Conservation (phyloP, 2,888 invertebrate species). For the Scaptomyza parva region DNA sequence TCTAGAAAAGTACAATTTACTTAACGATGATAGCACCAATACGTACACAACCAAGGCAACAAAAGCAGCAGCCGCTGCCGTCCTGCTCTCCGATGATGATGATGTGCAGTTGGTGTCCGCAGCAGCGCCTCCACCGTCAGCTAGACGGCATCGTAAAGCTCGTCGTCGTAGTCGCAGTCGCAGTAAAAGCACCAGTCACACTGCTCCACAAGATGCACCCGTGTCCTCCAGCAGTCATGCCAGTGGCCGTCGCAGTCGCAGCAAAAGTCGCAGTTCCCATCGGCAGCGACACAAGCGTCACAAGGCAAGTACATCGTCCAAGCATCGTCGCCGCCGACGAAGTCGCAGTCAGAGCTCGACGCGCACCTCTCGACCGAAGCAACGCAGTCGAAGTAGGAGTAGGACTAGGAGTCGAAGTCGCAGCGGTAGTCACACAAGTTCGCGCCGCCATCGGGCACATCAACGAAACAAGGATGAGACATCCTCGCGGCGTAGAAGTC, state of each 20-base stretch:
- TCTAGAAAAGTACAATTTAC: constrained; percentile 65
- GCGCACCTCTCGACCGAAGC: constrained; percentile 28
- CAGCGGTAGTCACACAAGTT: constrained; percentile 43
- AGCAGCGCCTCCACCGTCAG: constrained; percentile 15
- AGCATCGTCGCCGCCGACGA: constrained; percentile 37
- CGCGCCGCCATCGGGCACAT: constrained; percentile 38
- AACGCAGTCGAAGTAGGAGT: constrained; percentile 28
- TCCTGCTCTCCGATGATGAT: constrained; percentile 76
- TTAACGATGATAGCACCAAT: constrained; percentile 70
- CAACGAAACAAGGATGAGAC: constrained; percentile 34
- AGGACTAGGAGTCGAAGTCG: constrained; percentile 32
- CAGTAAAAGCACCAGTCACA: constrained; percentile 53
- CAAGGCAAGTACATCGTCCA: constrained; percentile 32
- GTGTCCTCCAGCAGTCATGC: constrained; percentile 35
- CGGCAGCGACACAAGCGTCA: constrained; percentile 35
- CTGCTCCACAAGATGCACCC: constrained; percentile 24
- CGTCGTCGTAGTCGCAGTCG: constrained; percentile 49
- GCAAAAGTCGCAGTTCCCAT: constrained; percentile 59
- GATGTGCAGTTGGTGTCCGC: constrained; percentile 72
- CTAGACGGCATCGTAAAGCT: constrained; percentile 41
- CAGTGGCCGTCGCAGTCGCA: constrained; percentile 54
- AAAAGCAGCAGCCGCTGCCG: constrained; percentile 23
- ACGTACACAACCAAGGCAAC: constrained; percentile 56
- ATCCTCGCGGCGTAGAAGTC: constrained; percentile 14
- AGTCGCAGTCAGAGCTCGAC: constrained; percentile 39